Base-by-base conservation (phyloP, 2,113 vertebrate genomes). In the Barbus barbus region DNA sequence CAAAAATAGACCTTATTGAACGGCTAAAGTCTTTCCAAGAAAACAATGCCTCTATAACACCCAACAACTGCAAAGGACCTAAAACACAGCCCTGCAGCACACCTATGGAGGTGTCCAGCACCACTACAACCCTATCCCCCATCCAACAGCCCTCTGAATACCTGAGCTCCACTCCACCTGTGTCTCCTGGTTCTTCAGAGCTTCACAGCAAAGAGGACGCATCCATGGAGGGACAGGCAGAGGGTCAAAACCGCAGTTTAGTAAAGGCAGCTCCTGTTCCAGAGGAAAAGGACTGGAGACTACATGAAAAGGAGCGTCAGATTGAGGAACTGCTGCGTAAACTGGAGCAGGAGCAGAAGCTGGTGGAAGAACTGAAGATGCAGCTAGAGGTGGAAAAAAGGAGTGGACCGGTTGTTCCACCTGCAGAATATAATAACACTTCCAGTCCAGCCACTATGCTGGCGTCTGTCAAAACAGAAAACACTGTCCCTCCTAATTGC, bases 281-380 rank as follows among this genome's bases (percentile, higher is more conserved):
- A 0, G 92, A 89, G 0, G 97, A 99, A 86, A 98, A 98, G 89
- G 98, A 99, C 90, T 92, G 95, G 79, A 95, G 96, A 89, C 97
- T 99, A 20, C 97, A 98, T 8, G 98, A 99, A 90, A 99, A 99
- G 85, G 96, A 99, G 91, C 95, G 96, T 33, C 97, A 99, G 93
- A 99, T 99, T 2, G 95, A 96, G 77, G 97, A 99, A 92, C 92
- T 99, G 46, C 98, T 98, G 92, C 94, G 95, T 84, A 98, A 97
- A 93, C 93, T 99, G 90, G 97, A 98, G 91, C 96, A 98, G 81
- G 98, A 99, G 90, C 98, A 99, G 91, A 95, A 94, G 89, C 92
- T 99, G 22, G 97, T 99, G 89, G 98, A 99, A 88, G 96, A 95
- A 74, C 92, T 99, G 77, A 99, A 98, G 91, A 97, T 97, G 96